Conservation (phyloP, 1,140 invertebrate genomes). For the Neotoxoptera formosana region DNA sequence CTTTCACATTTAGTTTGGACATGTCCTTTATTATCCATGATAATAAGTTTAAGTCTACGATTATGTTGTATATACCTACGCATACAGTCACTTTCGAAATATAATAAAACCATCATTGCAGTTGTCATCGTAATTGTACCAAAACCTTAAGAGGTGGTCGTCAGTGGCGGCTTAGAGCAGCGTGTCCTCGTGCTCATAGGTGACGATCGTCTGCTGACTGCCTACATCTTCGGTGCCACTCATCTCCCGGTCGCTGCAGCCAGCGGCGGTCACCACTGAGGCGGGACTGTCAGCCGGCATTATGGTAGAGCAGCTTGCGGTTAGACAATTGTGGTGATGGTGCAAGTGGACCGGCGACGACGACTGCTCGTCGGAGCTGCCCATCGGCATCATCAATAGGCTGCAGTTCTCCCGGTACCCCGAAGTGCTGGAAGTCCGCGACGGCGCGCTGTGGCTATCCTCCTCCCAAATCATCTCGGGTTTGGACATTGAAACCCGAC, state of each 20-base stretch:
- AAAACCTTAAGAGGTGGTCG: not conserved
- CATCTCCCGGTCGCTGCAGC: not conserved
- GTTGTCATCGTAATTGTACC: not conserved
- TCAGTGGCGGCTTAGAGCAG: not conserved
- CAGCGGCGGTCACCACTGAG: not conserved
- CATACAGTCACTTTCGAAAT: not conserved
- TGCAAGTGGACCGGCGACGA: not conserved
- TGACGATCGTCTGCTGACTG: conserved; percentile 32
- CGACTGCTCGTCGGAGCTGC: conserved; percentile 40
- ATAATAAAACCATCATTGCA: not conserved
- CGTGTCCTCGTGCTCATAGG: conserved; percentile 26
- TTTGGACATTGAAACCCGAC: conserved; percentile 65
- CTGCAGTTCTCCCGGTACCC: conserved; percentile 61
- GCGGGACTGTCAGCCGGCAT: not conserved
- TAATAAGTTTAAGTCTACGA: not conserved
- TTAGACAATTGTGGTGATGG: not conserved
- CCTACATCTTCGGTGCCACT: conserved; percentile 3
- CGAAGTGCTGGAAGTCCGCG: conserved; percentile 77
- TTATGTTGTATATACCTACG: not conserved
- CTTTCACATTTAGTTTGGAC: not conserved
- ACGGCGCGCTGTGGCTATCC: conserved; percentile 72
- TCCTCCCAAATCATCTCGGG: conserved; percentile 77
- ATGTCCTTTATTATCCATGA: not conserved
- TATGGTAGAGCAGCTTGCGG: conserved; percentile 32
- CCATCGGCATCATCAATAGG: conserved; percentile 61